Evolutionary conservation across 2,888 invertebrate species (phyloP), one percentile per base, ranked within the genome.

Genomic region (Dryadula phaetusa): DNA sequence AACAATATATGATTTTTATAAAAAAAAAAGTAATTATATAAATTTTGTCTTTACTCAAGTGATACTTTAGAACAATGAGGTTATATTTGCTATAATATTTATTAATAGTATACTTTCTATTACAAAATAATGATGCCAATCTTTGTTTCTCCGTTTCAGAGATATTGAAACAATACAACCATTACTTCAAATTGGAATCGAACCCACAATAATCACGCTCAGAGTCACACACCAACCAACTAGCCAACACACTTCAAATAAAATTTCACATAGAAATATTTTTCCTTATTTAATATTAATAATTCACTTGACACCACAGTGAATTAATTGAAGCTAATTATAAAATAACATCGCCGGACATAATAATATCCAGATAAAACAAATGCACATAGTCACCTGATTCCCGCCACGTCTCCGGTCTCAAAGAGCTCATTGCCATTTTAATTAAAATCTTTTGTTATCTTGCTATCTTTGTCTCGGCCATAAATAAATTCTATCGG

Each of bases 381-480:
- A 62, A 34, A n/a, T 20, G n/a, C 18, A 64, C 44, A 64, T 64
- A 16, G 63, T 34, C 63, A 54, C 63, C 40, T 32, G 20, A 63
- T 28, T 28, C 56, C 34, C 54, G 53, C 54, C 64, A 54, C 56
- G 62, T 49, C 62, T 49, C 37, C 49, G 62, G 22, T 64, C 56
- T 53, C 47, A 53, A 58, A 62, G n/a, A 54, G 54, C 47, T 49
- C 65, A 65, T 62, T 69, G 56, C 62, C 74, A 74, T 74, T 75
- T 76, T 77, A 77, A 77, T 77, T 77, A 77, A 76, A 77, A 75
- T 67, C 74, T 73, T 72, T 76, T 76, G 76, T 75, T 74, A 71
- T 72, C 70, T 70, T 49, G 52, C 64, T 67, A 70, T 74, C 67
- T 73, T 69, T 71, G 66, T 70, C 67, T 70, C 49, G 46, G 20